Conservation (phyloP, 1,140 invertebrate genomes). For the Tetramorium parvispinum region DNA sequence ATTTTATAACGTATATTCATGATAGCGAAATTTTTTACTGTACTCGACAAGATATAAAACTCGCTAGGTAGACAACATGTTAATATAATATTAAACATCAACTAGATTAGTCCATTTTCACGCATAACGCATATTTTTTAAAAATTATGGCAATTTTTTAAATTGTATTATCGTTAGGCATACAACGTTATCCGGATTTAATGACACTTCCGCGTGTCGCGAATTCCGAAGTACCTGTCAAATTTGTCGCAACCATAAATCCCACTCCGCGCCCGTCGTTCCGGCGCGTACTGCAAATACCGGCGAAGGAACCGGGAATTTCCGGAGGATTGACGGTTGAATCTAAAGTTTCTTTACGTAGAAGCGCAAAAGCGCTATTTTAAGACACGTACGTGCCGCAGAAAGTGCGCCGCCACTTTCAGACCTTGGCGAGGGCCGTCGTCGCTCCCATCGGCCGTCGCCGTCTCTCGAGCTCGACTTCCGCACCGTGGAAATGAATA, state of each 20-base stretch:
- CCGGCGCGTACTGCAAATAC: slow-evolving; percentile 23
- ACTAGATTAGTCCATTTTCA: not conserved
- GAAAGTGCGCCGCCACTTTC: slow-evolving; percentile 36
- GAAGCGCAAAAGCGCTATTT: slow-evolving; percentile 51
- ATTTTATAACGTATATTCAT: not conserved
- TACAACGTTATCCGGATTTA: slow-evolving; percentile 18
- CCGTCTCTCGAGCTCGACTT: not conserved
- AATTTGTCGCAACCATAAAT: slow-evolving; percentile 45
- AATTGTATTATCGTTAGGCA: slow-evolving; percentile 22
- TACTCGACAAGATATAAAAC: not conserved
- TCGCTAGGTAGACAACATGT: not conserved
- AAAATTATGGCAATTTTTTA: not conserved
- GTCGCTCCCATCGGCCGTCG: slow-evolving; percentile 18
- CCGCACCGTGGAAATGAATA: slow-evolving; percentile 1
- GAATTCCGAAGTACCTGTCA: slow-evolving; percentile 20
- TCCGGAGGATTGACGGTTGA: slow-evolving; percentile 32
- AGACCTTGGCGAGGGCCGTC: not conserved
- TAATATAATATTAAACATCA: not conserved
- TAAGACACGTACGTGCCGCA: slow-evolving; percentile 53
- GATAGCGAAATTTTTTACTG: not conserved
- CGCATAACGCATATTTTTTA: not conserved
- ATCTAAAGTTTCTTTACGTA: slow-evolving; percentile 55
- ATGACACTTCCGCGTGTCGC: slow-evolving; percentile 4
- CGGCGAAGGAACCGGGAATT: slow-evolving; percentile 31
- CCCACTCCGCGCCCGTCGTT: not conserved